A percentile compares a stretch with the other conserved stretches of the same genome.
Evolutionary conservation across 2,888 invertebrate species (phyloP).

Genomic region (Trissolcus japonicus): DNA sequence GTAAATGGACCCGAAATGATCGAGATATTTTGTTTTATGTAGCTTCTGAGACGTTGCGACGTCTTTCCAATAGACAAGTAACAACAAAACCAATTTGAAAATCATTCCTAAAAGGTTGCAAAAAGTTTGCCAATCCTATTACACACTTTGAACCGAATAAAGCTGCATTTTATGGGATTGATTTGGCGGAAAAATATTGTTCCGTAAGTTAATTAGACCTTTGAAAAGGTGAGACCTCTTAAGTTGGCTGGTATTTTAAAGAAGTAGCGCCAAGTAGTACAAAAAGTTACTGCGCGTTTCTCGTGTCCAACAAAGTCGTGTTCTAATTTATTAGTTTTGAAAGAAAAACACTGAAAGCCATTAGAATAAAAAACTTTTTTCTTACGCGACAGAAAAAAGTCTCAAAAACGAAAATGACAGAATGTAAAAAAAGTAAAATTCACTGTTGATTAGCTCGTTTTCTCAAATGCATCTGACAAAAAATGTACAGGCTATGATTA

Average conservation of each 20-base stretch:
- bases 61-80: too few species aligned
- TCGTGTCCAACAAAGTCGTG: background rate
- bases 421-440: background rate
- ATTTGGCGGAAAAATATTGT: background rate
- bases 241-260: slow-evolving; percentile 6
- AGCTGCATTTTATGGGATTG: slow-evolving; percentile 6
- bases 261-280: background rate
- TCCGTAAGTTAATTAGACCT: slow-evolving; percentile 8
- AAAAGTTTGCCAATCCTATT: too few species aligned
- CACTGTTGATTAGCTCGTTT: background rate
- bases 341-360: background rate
- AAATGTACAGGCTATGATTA: background rate
- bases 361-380: background rate
- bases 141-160: background rate
- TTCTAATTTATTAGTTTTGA: slow-evolving; percentile 3
- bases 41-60: too few species aligned
- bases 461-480: background rate
- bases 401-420: background rate
- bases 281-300: background rate
- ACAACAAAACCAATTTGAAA: background rate
- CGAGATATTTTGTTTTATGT: background rate
- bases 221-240: slow-evolving; percentile 11
- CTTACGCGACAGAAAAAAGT: background rate
- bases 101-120: background rate
- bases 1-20: background rate